Conservation (phyloP, 2,113 vertebrate genomes). For the Puma concolor region DNA sequence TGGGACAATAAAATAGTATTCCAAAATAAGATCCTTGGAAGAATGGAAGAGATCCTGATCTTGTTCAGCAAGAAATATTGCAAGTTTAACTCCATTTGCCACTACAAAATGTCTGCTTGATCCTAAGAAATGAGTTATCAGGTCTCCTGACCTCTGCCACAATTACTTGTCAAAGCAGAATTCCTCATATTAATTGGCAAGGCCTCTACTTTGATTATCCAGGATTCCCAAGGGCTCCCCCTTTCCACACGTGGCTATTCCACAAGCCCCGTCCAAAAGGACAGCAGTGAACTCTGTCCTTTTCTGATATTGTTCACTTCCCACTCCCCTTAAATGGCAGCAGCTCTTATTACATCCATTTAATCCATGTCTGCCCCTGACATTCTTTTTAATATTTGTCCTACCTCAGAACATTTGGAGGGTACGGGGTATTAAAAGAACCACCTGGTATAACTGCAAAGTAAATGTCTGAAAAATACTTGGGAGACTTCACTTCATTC, state of each 20-base stretch:
- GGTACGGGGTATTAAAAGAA: background rate
- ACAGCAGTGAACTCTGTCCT: background rate
- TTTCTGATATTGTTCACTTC: background rate
- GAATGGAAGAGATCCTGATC: background rate
- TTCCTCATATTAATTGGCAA: background rate
- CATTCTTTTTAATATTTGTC: background rate
- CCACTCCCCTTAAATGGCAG: background rate
- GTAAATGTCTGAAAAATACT: background rate
- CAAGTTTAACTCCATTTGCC: background rate
- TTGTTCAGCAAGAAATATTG: background rate
- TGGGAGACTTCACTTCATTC: background rate
- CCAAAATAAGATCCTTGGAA: conserved; percentile 1
- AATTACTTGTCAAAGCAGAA: background rate
- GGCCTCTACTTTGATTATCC: background rate
- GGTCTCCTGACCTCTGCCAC: background rate
- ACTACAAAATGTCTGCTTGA: background rate
- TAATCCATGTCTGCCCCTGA: background rate
- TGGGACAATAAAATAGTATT: conserved; percentile 27
- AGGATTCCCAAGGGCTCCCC: background rate
- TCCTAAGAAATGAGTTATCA: background rate
- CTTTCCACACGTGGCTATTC: background rate
- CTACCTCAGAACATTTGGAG: background rate
- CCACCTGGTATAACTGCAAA: background rate
- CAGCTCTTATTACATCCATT: background rate
- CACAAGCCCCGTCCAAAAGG: too few relatives aligned